phyloP scores from a whole-genome alignment of 2,888 invertebrate species.

The Cotesia congregata region DNA sequence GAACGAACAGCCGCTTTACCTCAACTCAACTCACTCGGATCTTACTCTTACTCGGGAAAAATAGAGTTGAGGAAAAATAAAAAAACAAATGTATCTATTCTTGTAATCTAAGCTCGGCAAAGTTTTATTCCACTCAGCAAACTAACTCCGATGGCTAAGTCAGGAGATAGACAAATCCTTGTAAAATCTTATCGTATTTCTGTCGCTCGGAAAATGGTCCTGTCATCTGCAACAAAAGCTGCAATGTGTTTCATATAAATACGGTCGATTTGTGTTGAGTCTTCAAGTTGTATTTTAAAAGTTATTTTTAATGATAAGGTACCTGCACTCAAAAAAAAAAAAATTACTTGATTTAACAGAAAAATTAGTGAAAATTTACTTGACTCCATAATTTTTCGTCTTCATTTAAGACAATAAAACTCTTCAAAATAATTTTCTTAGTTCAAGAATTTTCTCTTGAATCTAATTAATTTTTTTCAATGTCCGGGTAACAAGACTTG shows the following conservation, averaged over 20 bases:
- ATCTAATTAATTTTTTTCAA: no score
- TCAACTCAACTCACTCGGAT: neutral
- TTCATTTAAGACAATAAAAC: no score
- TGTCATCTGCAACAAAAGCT: constrained; percentile 33
- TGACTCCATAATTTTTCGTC: no score
- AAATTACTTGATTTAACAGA: no score
- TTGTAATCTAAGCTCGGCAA: constrained; percentile 41
- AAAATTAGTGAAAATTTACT: no score
- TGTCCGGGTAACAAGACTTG: no score
- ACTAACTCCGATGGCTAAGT: constrained; percentile 28
- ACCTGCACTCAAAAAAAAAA: no score
- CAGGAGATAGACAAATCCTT: constrained; percentile 30
- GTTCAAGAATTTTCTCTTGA: no score
- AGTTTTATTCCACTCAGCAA: constrained; percentile 37
- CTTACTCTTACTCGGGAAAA: neutral
- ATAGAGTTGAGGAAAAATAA: neutral
- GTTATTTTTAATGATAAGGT: neutral
- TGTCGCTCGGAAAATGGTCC: constrained; percentile 25
- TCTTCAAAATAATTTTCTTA: no score
- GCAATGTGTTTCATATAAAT: neutral
- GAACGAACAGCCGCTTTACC: constrained; percentile 3
- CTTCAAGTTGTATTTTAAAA: no score
- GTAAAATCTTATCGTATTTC: constrained; percentile 38
- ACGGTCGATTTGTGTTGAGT: neutral
- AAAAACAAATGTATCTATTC: constrained; percentile 35